These are phyloP conservation scores for Xenotilapia flavipinnis DNA, from an alignment of 2,113 vertebrate species.

Conservation along the genomic window DNA sequence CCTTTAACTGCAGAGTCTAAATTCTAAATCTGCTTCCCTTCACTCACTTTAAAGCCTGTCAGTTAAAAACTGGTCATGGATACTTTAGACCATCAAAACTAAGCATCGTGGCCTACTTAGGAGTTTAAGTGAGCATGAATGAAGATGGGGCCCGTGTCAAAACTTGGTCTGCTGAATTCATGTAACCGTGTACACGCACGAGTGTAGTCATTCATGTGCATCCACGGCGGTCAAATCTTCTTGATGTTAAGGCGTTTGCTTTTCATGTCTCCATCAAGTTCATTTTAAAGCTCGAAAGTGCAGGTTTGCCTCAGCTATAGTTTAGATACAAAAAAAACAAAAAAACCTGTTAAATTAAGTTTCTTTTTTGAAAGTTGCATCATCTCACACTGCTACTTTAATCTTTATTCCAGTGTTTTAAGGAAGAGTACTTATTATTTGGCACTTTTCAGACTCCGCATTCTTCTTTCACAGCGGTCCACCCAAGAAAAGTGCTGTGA, in stretches of 20 bases:
- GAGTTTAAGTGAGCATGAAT: background rate
- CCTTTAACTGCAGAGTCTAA: background rate
- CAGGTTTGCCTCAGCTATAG: background rate
- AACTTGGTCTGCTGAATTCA: background rate
- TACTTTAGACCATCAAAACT: conserved; percentile 3
- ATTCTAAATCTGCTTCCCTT: conserved; percentile 1
- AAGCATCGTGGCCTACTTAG: background rate
- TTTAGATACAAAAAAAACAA: background rate
- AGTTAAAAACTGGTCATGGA: conserved; percentile 14
- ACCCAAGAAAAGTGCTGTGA: background rate
- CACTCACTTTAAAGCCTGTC: conserved; percentile 7
- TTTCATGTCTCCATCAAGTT: background rate
- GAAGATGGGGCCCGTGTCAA: background rate
- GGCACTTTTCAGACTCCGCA: background rate
- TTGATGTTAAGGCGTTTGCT: background rate
- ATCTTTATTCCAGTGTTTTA: background rate
- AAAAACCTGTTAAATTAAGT: background rate
- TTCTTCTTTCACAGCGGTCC: background rate
- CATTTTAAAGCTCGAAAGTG: background rate
- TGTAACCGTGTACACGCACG: rapidly evolving
- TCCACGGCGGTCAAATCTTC: background rate
- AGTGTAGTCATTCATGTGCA: background rate
- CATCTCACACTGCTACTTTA: background rate
- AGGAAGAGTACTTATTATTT: background rate
- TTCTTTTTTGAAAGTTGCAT: background rate